These are phyloP conservation scores for Perccottus glenii DNA, from an alignment of 2,113 vertebrate species.

Conservation along the genomic window DNA sequence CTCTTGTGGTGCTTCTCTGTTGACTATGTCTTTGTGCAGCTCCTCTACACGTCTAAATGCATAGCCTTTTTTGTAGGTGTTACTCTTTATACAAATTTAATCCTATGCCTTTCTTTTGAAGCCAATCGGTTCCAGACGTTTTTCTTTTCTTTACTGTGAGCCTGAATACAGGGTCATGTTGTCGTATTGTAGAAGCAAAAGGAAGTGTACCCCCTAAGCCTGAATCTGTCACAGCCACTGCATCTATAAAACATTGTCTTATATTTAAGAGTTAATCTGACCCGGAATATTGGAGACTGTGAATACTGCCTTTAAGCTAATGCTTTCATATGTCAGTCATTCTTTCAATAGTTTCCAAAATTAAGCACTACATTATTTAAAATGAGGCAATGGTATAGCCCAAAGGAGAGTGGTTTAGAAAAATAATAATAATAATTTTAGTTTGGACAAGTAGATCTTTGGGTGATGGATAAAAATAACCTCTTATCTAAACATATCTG, in stretches of 20 bases:
- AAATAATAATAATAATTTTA: not conserved
- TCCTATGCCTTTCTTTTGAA: conserved; percentile 38
- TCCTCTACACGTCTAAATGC: conserved; percentile 29
- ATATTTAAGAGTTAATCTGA: not conserved
- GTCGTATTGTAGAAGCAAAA: conserved; percentile 7
- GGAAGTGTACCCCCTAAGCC: conserved; percentile 2
- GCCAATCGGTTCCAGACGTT: conserved; percentile 37
- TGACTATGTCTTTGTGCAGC: conserved; percentile 15
- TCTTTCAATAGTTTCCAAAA: not conserved
- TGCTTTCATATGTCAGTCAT: not conserved
- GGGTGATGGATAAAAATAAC: too few relatives aligned
- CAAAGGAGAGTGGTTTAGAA: not conserved
- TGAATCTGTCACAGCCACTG: conserved; percentile 26
- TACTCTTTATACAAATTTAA: conserved; percentile 45
- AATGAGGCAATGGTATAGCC: not conserved
- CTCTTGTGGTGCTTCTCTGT: conserved; percentile 21
- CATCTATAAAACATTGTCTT: conserved; percentile 12
- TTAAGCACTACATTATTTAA: not conserved
- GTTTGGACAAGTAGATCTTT: too few relatives aligned
- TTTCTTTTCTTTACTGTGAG: conserved; percentile 20
- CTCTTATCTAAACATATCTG: too few relatives aligned
- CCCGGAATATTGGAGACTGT: not conserved
- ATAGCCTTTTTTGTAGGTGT: conserved; percentile 22
- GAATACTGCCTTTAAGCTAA: not conserved
- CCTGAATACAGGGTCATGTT: conserved; percentile 31